Evolutionary conservation across 2,888 invertebrate genomes (phyloP), one percentile per base, ranked within the genome.

Genomic region (Torymus tubicola): DNA sequence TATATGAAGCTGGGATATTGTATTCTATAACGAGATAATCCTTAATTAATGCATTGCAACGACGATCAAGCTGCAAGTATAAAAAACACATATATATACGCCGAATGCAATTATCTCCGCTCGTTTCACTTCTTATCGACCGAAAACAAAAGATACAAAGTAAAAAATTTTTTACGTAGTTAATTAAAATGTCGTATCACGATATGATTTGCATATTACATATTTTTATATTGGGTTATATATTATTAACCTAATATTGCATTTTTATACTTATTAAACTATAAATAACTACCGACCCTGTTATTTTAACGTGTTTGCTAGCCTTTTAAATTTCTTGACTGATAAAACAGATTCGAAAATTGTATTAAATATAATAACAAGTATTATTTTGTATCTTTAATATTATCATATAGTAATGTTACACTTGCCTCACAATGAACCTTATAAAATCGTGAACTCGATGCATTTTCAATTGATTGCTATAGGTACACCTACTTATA

Each of bases 31-130:
- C 63, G 13, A 78, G 24, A 68, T 61, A 63, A 61, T 18, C 55
- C 53, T 69, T n/a, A 53, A 64, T 69, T 57, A 21, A 11, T 50
- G n/a, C 16, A 42, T 24, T 57, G 55, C 52, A 58, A 78, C 18
- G 18, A 76, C 55, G 42, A 64, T 72, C 55, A 55, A 31, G 55
- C 52, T 24, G 55, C 14, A 14, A 21, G 18, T 68, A 2, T 3
- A 60, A 16, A n/a, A 16, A n/a, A 42, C 11, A 24, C 8, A 11
- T 31, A 42, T 10, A 65, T 42, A 65, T 63, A 42, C 57, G 18
- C 64, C 1, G 50, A 65, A 16, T n/a, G 69, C 21, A 67, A 78
- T 78, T 72, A 72, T 71, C 72, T 31, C 42, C 24, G 58, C 21
- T 60, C 13, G 31, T 72, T 67, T 60, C 24, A 50, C 42, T 67